phyloP scores from a whole-genome alignment of 2,797 vertebrate genomes.

The Gambelia wislizenii region DNA sequence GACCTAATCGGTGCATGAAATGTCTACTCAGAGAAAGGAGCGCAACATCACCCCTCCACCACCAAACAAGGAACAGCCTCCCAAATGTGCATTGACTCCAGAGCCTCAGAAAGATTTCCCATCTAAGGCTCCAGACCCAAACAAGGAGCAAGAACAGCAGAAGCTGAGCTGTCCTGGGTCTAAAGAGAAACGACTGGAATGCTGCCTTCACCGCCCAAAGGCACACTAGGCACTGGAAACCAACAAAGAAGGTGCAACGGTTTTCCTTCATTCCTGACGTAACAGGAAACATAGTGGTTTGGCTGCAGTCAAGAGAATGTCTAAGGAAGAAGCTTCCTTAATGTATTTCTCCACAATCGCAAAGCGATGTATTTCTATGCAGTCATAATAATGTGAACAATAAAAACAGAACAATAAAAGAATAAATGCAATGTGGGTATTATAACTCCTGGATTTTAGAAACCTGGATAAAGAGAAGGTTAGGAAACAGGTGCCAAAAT shows the following conservation, averaged over 20 bases:
- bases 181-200: not conserved
- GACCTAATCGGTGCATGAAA: not conserved
- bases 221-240: not conserved
- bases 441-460: not conserved
- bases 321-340: not conserved
- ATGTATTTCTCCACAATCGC: not conserved
- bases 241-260: not conserved
- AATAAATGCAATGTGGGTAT: not conserved
- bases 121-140: not conserved
- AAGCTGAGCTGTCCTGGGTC: not conserved
- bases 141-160: not conserved
- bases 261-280: not conserved
- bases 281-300: not conserved
- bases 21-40: conserved; percentile 13
- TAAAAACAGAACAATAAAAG: not conserved
- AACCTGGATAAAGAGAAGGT: not conserved
- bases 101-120: not conserved
- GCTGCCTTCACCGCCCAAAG: not conserved
- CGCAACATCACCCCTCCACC: not conserved
- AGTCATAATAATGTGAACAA: not conserved
- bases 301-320: not conserved
- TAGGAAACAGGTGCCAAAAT: not conserved
- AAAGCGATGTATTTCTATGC: not conserved
- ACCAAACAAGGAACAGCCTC: not conserved
- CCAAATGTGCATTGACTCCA: not conserved